Evolutionary conservation across 2,113 vertebrate genomes (phyloP).

Genomic region (Ptyas mucosa): DNA sequence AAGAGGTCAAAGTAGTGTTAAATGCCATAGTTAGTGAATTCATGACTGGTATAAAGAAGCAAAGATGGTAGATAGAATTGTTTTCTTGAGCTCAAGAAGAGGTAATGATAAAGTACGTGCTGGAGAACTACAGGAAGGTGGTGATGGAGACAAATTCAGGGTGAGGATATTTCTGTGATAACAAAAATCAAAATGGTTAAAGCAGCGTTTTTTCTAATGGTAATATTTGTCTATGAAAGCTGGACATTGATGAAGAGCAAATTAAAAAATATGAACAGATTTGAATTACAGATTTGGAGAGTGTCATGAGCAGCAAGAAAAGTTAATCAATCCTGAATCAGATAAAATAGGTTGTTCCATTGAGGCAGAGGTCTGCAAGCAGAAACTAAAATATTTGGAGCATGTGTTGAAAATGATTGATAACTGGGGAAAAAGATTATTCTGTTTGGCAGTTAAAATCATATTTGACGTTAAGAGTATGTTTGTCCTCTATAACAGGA

Average conservation of each 20-base stretch:
- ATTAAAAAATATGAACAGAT: background rate
- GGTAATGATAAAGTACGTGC: background rate
- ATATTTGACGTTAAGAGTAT: background rate
- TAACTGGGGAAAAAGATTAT: background rate
- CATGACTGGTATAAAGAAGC: background rate
- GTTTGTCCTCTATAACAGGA: background rate
- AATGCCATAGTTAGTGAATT: background rate
- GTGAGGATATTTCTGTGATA: background rate
- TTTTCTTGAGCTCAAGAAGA: background rate
- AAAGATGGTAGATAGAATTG: background rate
- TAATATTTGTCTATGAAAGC: background rate
- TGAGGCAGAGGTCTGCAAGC: background rate
- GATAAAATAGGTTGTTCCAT: background rate
- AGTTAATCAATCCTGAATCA: background rate
- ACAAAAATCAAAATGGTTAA: background rate
- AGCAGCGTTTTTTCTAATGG: background rate
- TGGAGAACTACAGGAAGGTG: background rate
- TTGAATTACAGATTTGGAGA: background rate
- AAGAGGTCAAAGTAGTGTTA: background rate
- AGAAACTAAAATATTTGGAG: background rate
- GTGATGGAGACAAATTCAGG: background rate
- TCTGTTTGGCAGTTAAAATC: background rate
- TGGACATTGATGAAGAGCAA: background rate
- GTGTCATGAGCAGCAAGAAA: background rate
- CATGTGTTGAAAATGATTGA: background rate